Conservation (phyloP, 2,113 vertebrate species). For the Morone saxatilis region DNA sequence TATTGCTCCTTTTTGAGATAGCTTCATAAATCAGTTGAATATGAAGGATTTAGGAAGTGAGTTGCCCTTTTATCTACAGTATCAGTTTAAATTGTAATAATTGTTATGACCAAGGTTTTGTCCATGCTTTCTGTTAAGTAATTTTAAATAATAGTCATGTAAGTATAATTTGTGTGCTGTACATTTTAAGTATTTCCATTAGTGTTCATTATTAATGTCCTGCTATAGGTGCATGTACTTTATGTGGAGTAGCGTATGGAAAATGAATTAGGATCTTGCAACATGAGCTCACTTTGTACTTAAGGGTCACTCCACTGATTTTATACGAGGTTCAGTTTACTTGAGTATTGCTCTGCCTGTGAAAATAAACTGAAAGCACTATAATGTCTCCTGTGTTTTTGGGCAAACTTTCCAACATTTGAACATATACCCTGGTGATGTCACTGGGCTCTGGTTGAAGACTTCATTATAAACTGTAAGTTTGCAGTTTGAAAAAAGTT, state of each 20-base stretch:
- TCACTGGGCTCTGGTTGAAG: too few species aligned
- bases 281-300: constrained; percentile 3
- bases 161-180: not conserved
- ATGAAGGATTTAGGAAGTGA: not conserved
- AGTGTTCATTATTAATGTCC: not conserved
- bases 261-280: not conserved
- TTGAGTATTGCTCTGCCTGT: not conserved
- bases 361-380: not conserved
- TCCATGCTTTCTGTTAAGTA: not conserved
- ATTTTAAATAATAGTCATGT: not conserved
- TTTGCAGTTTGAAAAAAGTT: too few species aligned
- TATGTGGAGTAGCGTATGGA: not conserved
- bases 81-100: not conserved
- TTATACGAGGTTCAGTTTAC: not conserved
- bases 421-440: not conserved
- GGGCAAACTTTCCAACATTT: not conserved
- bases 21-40: constrained; percentile 27
- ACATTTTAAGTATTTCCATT: not conserved
- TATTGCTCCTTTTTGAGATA: constrained; percentile 7
- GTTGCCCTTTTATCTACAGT: not conserved
- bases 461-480: too few species aligned
- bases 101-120: constrained; percentile 1
- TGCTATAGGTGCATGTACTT: not conserved
- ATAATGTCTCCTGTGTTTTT: not conserved
- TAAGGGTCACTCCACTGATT: not conserved